phyloP scores from a whole-genome alignment of 2,888 invertebrate species.

The Drosophila nr. fundita region DNA sequence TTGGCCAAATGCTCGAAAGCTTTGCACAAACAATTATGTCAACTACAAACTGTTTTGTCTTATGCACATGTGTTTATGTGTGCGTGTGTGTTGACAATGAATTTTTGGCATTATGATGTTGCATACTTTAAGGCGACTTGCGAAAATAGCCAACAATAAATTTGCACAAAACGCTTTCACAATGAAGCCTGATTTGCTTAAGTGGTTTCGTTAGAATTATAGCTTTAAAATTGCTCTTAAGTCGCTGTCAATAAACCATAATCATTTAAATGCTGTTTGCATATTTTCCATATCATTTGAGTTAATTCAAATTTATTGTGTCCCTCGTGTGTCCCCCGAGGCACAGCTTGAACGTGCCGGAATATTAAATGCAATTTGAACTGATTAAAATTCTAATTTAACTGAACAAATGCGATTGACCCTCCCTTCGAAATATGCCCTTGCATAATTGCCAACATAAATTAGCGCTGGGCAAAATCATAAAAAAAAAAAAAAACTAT shows the following conservation, averaged over 20 bases:
- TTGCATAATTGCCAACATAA: constrained; percentile 44
- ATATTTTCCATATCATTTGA: constrained; percentile 39
- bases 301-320: constrained; percentile 40
- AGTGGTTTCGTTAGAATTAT: constrained; percentile 4
- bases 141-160: constrained; percentile 29
- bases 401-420: constrained; percentile 51
- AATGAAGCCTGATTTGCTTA: constrained; percentile 13
- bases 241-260: constrained; percentile 18
- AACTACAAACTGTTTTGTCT: constrained; percentile 39
- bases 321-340: constrained; percentile 17
- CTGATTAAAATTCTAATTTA: constrained; percentile 66
- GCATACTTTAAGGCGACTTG: constrained; percentile 50
- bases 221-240: not conserved
- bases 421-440: not conserved
- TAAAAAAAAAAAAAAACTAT: constrained; percentile 12
- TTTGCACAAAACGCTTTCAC: constrained; percentile 11
- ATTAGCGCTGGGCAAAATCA: constrained; percentile 25
- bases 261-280: constrained; percentile 30
- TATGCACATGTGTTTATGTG: constrained; percentile 2
- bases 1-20: constrained; percentile 34
- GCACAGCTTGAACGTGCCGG: constrained; percentile 9
- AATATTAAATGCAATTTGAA: constrained; percentile 54
- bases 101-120: constrained; percentile 64
- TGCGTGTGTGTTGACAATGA: constrained; percentile 52
- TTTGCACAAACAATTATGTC: constrained; percentile 59